These are phyloP conservation scores for Ceryle rudis DNA, from an alignment of 2,797 vertebrate genomes.

Conservation along the genomic window DNA sequence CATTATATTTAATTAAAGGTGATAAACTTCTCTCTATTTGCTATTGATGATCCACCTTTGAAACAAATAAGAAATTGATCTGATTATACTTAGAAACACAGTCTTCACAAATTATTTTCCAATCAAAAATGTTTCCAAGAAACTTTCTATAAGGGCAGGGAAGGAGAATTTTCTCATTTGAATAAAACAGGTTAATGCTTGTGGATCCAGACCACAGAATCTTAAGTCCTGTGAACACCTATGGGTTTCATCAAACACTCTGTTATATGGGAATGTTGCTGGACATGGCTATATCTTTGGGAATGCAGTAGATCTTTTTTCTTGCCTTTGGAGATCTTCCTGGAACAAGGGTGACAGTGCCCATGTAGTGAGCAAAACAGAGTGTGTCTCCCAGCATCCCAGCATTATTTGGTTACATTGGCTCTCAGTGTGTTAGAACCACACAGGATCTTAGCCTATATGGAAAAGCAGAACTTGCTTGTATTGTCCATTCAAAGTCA, in stretches of 20 bases:
- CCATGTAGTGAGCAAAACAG: neutral
- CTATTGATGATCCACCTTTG: neutral
- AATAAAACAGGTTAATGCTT: neutral
- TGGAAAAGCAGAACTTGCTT: neutral
- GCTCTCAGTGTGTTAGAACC: neutral
- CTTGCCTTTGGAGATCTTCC: neutral
- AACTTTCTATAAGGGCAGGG: neutral
- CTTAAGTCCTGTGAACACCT: neutral
- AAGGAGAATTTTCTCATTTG: neutral
- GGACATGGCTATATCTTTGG: neutral
- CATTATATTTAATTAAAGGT: neutral
- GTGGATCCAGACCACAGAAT: neutral
- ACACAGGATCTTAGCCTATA: neutral
- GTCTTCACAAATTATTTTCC: neutral
- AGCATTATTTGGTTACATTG: neutral
- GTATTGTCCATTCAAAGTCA: neutral
- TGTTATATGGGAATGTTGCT: neutral
- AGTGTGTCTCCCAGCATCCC: neutral
- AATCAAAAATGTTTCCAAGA: neutral
- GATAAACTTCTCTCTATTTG: neutral
- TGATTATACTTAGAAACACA: neutral
- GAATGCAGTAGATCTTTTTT: neutral
- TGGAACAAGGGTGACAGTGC: neutral
- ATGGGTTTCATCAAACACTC: neutral
- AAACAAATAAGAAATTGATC: neutral